A percentile compares a stretch with the other conserved stretches of the same genome.
These are phyloP conservation scores for Micrasema minimum DNA, from an alignment of 1,140 invertebrate species.

Conservation along the genomic window DNA sequence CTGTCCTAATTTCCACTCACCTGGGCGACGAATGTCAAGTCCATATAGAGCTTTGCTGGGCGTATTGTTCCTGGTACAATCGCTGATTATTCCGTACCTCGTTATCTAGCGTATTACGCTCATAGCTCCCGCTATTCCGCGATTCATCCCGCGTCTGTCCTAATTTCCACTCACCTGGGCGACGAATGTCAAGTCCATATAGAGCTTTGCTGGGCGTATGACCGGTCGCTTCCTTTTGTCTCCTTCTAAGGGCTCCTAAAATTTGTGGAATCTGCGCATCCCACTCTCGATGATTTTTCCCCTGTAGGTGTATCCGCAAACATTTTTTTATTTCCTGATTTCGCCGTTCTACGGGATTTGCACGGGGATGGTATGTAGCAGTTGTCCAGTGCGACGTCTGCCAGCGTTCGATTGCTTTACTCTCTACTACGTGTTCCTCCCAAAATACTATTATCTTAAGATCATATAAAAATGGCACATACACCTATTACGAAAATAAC, in stretches of 20 bases:
- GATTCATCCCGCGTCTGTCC: not conserved
- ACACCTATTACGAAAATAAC: too few species aligned
- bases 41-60: constrained; percentile 15
- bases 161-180: constrained; percentile 5
- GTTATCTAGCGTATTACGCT: not conserved
- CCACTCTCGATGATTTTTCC: not conserved
- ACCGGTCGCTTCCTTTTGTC: constrained; percentile 12
- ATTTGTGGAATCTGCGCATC: not conserved
- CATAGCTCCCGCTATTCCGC: not conserved
- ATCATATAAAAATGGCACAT: too few species aligned
- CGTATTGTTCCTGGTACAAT: not conserved
- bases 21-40: not conserved
- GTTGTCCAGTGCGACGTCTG: constrained; percentile 23
- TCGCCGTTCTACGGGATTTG: constrained; percentile 4
- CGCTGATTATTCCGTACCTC: not conserved
- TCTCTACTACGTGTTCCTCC: not conserved
- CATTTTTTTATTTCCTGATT: constrained; percentile 32
- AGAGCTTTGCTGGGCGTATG: constrained; percentile 12
- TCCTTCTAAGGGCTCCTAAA: not conserved
- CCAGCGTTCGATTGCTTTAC: not conserved
- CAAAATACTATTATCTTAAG: too few species aligned
- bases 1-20: constrained; percentile 12
- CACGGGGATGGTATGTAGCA: constrained; percentile 2
- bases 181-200: not conserved
- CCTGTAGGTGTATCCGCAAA: not conserved